Evolutionary conservation across 2,797 vertebrate species (phyloP).

Genomic region (Acanthurus lineatus): DNA sequence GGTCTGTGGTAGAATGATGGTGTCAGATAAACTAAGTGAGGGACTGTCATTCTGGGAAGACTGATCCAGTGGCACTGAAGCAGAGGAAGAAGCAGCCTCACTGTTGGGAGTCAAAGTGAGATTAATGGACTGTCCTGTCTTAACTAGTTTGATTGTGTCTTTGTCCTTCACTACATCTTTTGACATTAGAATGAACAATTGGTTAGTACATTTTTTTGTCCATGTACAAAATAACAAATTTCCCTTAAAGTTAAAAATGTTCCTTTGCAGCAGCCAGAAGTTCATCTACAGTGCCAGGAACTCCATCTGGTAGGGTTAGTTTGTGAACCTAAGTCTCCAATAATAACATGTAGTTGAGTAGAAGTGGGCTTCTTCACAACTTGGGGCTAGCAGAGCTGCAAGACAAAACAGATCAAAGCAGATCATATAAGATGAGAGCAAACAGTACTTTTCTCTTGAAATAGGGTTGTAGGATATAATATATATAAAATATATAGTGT

Average conservation of each 20-base stretch:
- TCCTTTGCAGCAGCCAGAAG: not conserved
- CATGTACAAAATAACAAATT: not conserved
- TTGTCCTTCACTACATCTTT: not conserved
- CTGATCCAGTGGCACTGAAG: not conserved
- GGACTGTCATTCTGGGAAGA: not conserved
- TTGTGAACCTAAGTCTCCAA: not conserved
- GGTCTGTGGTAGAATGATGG: not conserved
- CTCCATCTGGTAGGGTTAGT: not conserved
- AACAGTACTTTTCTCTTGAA: too few species aligned
- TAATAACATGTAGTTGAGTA: not conserved
- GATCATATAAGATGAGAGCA: too few species aligned
- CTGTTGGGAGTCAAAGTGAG: not conserved
- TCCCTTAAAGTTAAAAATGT: not conserved
- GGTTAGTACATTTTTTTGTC: not conserved
- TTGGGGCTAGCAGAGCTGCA: not conserved
- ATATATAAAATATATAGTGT: too few species aligned
- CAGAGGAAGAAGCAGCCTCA: not conserved
- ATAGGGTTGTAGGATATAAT: too few species aligned
- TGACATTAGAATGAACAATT: not conserved
- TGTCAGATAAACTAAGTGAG: not conserved
- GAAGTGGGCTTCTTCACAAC: not conserved
- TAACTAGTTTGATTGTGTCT: not conserved
- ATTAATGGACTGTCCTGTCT: not conserved
- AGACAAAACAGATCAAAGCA: not conserved
- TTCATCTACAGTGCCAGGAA: not conserved